Evolutionary conservation across 2,113 vertebrate species (phyloP).

Genomic region (Podarcis raffonei): DNA sequence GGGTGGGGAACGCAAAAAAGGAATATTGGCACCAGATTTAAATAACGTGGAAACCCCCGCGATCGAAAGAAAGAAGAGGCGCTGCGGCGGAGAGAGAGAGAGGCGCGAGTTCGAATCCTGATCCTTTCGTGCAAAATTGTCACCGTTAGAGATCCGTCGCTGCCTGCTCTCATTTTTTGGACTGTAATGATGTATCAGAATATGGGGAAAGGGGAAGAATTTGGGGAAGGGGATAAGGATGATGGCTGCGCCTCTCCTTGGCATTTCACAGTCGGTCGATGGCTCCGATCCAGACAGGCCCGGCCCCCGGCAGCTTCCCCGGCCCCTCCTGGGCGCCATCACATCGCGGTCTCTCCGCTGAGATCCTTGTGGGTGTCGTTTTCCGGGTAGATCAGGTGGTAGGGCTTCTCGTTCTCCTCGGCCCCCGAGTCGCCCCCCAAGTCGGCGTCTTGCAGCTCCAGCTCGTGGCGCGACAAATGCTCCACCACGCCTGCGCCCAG

Average conservation of each 20-base stretch:
- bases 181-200: neutral
- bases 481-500: conserved; percentile 93
- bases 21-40: neutral
- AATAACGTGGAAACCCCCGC: neutral
- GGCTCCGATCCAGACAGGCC: neutral
- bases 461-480: conserved; percentile 89
- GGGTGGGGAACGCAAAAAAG: too few species aligned
- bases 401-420: conserved; percentile 85
- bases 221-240: neutral
- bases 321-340: conserved; percentile 9
- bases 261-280: conserved; percentile 31
- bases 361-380: conserved; percentile 75
- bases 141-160: neutral
- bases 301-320: neutral
- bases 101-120: neutral
- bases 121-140: neutral
- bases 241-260: conserved; percentile 31
- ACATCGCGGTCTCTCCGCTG: conserved; percentile 87
- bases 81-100: neutral
- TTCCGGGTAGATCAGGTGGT: conserved; percentile 84
- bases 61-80: neutral
- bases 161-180: conserved; percentile 35
- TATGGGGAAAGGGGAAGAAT: neutral
- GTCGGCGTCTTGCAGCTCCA: conserved; percentile 84
- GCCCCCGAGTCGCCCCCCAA: conserved; percentile 81